Evolutionary conservation across 2,888 invertebrate genomes (phyloP).

Genomic region (Zonitis immaculata): DNA sequence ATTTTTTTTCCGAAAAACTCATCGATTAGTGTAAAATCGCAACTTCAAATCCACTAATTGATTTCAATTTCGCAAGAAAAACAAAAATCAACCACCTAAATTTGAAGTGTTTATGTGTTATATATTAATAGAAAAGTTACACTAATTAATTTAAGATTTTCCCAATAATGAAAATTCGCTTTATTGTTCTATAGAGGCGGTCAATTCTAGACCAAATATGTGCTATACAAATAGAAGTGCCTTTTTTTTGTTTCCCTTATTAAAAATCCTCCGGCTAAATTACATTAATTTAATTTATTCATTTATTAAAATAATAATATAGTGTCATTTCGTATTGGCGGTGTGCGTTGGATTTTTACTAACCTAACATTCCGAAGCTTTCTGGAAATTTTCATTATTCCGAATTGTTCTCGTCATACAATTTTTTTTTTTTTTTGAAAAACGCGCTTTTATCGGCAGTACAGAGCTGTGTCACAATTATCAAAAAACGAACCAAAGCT

Average conservation of each 20-base stretch:
- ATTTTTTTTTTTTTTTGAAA: constrained; percentile 5
- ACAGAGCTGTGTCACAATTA: constrained; percentile 41
- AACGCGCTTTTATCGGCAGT: constrained; percentile 35
- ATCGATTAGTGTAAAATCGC: constrained; percentile 16
- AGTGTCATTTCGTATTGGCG: constrained; percentile 39
- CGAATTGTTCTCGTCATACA: too few relatives aligned
- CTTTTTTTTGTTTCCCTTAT: constrained; percentile 11
- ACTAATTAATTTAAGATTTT: constrained; percentile 21
- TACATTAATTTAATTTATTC: constrained; percentile 23
- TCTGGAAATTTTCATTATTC: constrained; percentile 15
- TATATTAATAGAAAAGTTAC: constrained; percentile 22
- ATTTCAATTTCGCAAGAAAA: not conserved
- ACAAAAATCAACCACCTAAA: not conserved
- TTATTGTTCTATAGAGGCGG: constrained; percentile 28
- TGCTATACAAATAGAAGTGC: constrained; percentile 32
- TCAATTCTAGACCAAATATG: constrained; percentile 21
- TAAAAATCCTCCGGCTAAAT: constrained; percentile 17
- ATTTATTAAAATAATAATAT: constrained; percentile 20
- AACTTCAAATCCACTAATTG: constrained; percentile 7
- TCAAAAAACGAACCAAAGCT: constrained; percentile 26
- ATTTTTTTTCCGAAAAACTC: not conserved
- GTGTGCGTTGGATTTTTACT: constrained; percentile 39
- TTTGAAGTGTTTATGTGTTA: constrained; percentile 2
- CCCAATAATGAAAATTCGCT: constrained; percentile 26
- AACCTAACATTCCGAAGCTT: constrained; percentile 29